Evolutionary conservation across 2,113 vertebrate species (phyloP).

Genomic region (Lagopus muta): DNA sequence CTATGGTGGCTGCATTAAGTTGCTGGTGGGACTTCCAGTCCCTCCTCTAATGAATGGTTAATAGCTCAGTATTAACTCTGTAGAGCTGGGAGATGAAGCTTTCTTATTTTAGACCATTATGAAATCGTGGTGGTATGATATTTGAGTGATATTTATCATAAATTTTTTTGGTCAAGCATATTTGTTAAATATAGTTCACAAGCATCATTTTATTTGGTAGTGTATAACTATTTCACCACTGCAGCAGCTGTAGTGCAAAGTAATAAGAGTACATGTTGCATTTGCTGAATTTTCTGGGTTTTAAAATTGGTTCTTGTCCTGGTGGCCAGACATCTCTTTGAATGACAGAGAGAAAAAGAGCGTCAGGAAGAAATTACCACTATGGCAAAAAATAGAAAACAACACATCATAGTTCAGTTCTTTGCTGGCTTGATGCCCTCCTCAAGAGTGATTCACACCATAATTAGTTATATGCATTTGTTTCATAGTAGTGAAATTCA

Average conservation of each 20-base stretch:
- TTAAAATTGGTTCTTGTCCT: conserved; percentile 39
- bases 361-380: background rate
- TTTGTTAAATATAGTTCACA: conserved; percentile 19
- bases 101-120: conserved; percentile 52
- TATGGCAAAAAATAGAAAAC: conserved; percentile 10
- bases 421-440: conserved; percentile 19
- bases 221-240: background rate
- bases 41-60: conserved; percentile 65
- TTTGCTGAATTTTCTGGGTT: conserved; percentile 18
- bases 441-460: conserved; percentile 47
- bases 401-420: background rate
- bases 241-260: background rate
- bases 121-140: conserved; percentile 68
- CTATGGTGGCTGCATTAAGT: conserved; percentile 43
- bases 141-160: conserved; percentile 45
- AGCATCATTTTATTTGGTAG: background rate
- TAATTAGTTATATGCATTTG: conserved; percentile 72
- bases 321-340: background rate
- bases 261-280: background rate
- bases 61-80: conserved; percentile 42
- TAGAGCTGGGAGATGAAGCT: background rate
- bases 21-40: conserved; percentile 43
- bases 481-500: conserved; percentile 55
- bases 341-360: background rate
- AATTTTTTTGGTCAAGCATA: conserved; percentile 5